Base-by-base conservation (phyloP, 2,888 invertebrate genomes). In the Ashinkailepas kermadecensis region DNA sequence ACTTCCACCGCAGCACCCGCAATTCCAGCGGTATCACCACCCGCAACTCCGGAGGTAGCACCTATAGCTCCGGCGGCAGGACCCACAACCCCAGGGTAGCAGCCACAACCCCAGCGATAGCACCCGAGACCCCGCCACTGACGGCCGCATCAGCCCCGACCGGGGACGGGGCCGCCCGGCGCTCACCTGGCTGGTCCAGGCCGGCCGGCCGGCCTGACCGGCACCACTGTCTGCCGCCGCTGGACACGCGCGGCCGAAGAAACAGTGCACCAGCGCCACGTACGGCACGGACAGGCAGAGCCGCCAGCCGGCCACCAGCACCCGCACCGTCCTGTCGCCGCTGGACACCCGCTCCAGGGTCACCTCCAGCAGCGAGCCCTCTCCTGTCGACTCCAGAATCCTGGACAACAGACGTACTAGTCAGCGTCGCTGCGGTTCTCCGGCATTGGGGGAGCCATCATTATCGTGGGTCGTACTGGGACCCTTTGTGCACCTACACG, bases 241-340 rank as follows among this genome's bases (percentile, higher is more conserved):
- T 18, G 74, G 74, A 18, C 74, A 74, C 8, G 74, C 74, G 54
- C 23, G 18, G 54, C 15, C 18, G 74, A 74, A 74, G 74, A 74
- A 74, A 18, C 54, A 12, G 74, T 74, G 74, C 11, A 74, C 23
- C 18, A 74, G 74, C 74, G 74, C 74, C 74, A 74, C 18, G 74
- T 15, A 74, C 54, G 74, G 74, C 10, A 74, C 74, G 10, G 74
- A 74, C 3, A 74, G 54, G 7, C 54, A 54, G 54, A 74, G 18
- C 74, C 74, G 74, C 15, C 9, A 9, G 54, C 54, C 23, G 23
- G 18, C 39, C 18, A 74, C 10, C 18, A 74, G 74, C 54, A 54
- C 18, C 7, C 74, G 74, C 15, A 54, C 54, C 7, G 74, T 54
- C 18, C 13, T 54, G 54, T 74, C 74, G 0, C 74, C 74, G 9